Evolutionary conservation across 2,888 invertebrate genomes (phyloP).

Genomic region (Cephus pulcher): DNA sequence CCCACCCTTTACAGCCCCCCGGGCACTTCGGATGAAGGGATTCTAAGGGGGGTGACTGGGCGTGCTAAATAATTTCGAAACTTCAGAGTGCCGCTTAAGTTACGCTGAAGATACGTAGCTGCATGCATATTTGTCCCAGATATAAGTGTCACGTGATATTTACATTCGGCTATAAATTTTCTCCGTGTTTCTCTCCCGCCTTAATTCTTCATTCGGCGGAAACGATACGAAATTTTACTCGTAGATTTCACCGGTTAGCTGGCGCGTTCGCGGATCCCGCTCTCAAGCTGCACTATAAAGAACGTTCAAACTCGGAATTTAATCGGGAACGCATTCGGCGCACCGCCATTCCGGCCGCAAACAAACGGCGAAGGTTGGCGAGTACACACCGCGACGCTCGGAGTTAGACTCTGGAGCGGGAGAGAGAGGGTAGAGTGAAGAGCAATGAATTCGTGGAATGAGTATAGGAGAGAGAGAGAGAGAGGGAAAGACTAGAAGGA

Average conservation of each 20-base stretch:
- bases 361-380: conserved; percentile 42
- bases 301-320: conserved; percentile 20
- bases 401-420: conserved; percentile 16
- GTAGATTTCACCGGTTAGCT: background rate
- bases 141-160: background rate
- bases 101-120: background rate
- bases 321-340: conserved; percentile 31
- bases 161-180: background rate
- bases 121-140: background rate
- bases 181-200: background rate
- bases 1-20: background rate
- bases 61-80: conserved; percentile 26
- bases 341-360: conserved; percentile 33
- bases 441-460: background rate
- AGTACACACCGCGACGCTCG: conserved; percentile 23
- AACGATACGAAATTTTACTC: background rate
- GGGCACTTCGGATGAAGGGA: conserved; percentile 6
- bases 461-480: conserved; percentile 17
- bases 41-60: conserved; percentile 22
- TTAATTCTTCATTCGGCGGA: background rate
- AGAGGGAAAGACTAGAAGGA: conserved; percentile 22
- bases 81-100: background rate
- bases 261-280: background rate
- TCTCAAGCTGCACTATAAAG: background rate
- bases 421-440: background rate